Percentiles rank a stretch among this genome's conserved stretches.
phyloP scores from a whole-genome alignment of 2,888 invertebrate genomes.

The Mactromeris polynyma region DNA sequence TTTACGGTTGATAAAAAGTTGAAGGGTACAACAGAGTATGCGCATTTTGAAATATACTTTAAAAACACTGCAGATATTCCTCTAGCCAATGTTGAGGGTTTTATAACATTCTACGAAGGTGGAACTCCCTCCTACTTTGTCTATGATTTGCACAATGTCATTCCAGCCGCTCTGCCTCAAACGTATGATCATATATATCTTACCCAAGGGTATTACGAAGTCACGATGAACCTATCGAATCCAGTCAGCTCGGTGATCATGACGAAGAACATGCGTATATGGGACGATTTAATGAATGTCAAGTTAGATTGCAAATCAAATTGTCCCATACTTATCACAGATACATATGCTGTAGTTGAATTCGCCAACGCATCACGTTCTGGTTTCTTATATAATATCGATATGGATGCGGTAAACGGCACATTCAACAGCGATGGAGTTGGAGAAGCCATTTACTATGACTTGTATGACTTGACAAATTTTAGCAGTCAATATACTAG shows the following conservation, averaged over 20 bases:
- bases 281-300: slow-evolving; percentile 52
- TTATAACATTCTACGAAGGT: slow-evolving; percentile 48
- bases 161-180: slow-evolving; percentile 17
- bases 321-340: slow-evolving; percentile 60
- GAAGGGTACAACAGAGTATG: slow-evolving; percentile 50
- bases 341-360: slow-evolving; percentile 54
- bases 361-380: slow-evolving; percentile 55
- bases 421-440: slow-evolving; percentile 19
- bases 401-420: slow-evolving; percentile 57
- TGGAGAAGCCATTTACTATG: slow-evolving; percentile 41
- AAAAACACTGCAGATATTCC: slow-evolving; percentile 37
- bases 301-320: no score
- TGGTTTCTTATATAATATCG: slow-evolving; percentile 59
- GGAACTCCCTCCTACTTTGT: neutral
- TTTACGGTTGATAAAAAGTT: slow-evolving; percentile 35
- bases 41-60: slow-evolving; percentile 37
- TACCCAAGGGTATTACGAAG: slow-evolving; percentile 54
- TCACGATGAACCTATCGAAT: slow-evolving; percentile 34
- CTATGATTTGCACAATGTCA: neutral
- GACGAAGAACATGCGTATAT: slow-evolving; percentile 36
- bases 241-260: slow-evolving; percentile 34
- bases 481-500: slow-evolving; percentile 51
- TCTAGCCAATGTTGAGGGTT: slow-evolving; percentile 48
- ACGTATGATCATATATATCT: slow-evolving; percentile 40
- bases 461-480: slow-evolving; percentile 33